Evolutionary conservation across 2,113 vertebrate genomes (phyloP), one percentile per base, ranked within the genome.

Genomic region (Heterotilapia buettikoferi): DNA sequence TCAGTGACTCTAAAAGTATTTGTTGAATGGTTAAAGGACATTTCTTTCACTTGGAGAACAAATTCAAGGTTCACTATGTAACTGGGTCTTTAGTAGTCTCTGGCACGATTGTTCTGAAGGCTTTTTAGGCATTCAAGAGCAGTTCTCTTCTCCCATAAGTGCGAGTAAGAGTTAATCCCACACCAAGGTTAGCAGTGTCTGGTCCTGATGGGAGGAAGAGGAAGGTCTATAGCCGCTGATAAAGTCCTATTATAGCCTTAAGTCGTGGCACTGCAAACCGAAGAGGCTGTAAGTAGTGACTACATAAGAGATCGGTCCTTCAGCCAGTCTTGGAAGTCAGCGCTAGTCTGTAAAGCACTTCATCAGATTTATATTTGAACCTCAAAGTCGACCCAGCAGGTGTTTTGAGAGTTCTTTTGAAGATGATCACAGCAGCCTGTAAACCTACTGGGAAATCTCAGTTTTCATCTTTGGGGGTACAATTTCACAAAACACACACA

Each of bases 81-180:
- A 36, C 13, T 18, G 18, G 12, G 6, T 82, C 26, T 57, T 87
- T 66, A 52, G 47, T 9, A 16, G 21, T 88, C 43, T 52, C 50
- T 71, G 14, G 21, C 4, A 10, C 4, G n/a, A 52, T 53, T 71
- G 5, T 24, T 52, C 45, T 80, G 7, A 9, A 31, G 38, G 66
- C 59, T 89, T 81, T 50, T 91, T 88, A 59, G 21, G 52, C 53
- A 93, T 90, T 90, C 83, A 83, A 68, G 31, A 79, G 54, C 59
- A n/a, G 45, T 43, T 78, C 76, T 56, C 31, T 8, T 45, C 85
- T 83, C 80, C 66, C 2, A 3, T 21, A 33, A 80, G 61, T 68
- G 61, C 3, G 1, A 59, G 2, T 21, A 43, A 54, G 61, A 85
- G 36, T 83, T 82, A 87, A 90, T 90, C 68, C 63, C 43, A 56